Evolutionary conservation across 2,797 vertebrate genomes (phyloP).

Genomic region (Dryobates pubescens): DNA sequence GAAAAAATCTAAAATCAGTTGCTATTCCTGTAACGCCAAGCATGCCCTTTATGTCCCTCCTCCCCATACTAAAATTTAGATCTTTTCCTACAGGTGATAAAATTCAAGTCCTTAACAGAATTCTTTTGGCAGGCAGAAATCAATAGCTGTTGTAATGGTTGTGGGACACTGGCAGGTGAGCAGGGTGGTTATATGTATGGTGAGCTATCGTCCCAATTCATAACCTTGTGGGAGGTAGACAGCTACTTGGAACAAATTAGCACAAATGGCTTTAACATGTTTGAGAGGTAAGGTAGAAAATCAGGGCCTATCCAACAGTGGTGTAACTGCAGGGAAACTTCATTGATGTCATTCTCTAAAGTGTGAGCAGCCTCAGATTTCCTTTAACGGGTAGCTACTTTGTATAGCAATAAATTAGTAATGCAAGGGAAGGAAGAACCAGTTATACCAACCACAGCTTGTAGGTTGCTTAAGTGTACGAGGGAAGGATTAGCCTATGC

Average conservation of each 20-base stretch:
- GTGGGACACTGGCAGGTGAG: background rate
- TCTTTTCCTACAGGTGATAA: background rate
- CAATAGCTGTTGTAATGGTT: background rate
- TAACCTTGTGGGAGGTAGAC: background rate
- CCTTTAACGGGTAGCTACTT: background rate
- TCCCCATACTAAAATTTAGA: background rate
- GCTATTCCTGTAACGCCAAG: background rate
- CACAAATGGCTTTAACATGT: background rate
- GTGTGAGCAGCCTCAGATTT: background rate
- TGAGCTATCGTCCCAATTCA: background rate
- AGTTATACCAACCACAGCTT: background rate
- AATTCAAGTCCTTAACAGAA: background rate
- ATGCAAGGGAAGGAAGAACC: background rate
- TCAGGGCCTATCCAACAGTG: fast-evolving
- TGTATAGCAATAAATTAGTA: background rate
- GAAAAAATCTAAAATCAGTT: background rate
- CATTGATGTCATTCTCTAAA: background rate
- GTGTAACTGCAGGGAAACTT: background rate
- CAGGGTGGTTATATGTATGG: background rate
- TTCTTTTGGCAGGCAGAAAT: background rate
- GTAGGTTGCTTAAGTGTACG: background rate
- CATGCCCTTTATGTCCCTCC: background rate
- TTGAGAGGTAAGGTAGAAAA: background rate
- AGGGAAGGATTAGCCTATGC: background rate
- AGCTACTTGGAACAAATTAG: background rate